Conservation (phyloP, 1,140 invertebrate genomes). For the Maniola jurtina region DNA sequence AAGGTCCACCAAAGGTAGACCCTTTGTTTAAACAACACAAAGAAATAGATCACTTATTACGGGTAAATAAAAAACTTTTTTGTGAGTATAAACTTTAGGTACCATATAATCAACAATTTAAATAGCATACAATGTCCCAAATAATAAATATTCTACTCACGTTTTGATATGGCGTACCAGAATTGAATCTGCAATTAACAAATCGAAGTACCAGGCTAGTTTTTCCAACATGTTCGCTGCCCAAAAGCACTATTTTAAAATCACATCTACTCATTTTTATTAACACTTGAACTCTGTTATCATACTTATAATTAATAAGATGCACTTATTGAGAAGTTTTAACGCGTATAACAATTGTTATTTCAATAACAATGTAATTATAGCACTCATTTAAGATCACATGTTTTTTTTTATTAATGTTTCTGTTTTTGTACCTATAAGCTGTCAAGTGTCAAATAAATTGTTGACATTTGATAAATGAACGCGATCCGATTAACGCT, state of each 20-base stretch:
- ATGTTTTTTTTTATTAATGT: not conserved
- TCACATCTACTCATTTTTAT: slow-evolving; percentile 70
- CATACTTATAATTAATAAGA: not conserved
- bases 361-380: not conserved
- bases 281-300: not conserved
- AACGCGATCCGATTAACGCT: too few species aligned
- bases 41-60: not conserved
- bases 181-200: slow-evolving; percentile 67
- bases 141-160: slow-evolving; percentile 42
- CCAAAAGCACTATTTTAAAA: slow-evolving; percentile 71
- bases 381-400: not conserved
- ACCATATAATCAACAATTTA: too few species aligned
- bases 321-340: not conserved
- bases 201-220: slow-evolving; percentile 70
- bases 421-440: not conserved
- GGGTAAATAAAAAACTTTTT: not conserved
- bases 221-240: slow-evolving; percentile 72
- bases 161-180: slow-evolving; percentile 66
- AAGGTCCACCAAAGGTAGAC: not conserved
- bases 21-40: not conserved
- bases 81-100: too few species aligned
- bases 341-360: not conserved
- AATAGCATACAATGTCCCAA: not conserved
- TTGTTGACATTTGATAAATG: too few species aligned
- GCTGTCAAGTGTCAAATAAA: too few species aligned